Evolutionary conservation across 2,888 invertebrate species (phyloP), one percentile per base, ranked within the genome.

Genomic region (Baronia brevicornis): DNA sequence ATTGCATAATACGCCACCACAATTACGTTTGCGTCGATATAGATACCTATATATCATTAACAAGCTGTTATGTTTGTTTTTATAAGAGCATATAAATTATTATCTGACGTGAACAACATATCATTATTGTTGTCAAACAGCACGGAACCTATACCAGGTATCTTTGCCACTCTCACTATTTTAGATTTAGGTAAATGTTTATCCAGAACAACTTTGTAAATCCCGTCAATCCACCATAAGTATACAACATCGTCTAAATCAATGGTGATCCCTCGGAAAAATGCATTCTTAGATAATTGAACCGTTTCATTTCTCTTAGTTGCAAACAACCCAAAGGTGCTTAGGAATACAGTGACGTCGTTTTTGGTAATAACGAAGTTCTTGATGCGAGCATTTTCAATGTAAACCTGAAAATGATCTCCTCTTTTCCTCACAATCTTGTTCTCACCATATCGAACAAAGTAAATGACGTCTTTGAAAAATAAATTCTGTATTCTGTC

Each of bases 201-300:
- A 1, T 59, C 54, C 18, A 77, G 48, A 23, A 54, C 26, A 1
- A 84, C 54, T 48, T 60, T 71, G 31, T 79, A 84, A 3, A 84
- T 57, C 0, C 70, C 73, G 33, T 82, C 78, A 1, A 82, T 31
- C 79, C 80, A 82, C 82, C 82, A 82, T 2, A 69, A 58, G 14
- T 74, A 79, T 0, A 80, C 60, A 0, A 39, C 47, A 0, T 65
- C 73, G 13, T 75, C 61, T 13, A 67, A 51, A 54, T 80, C 79
- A 2, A 73, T 50, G 4, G 65, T 59, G 1, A 82, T 35, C 1
- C 80, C 80, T 51, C 79, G 60, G 18, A 78, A 70, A 33, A 62
- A 80, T 0, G 68, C 43, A 30, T 79, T 78, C 1, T 54, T 61
- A 0, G 80, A 79, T 1, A 84, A 19, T 19, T 51, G 52, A 5